phyloP scores from a whole-genome alignment of 1,140 invertebrate species.

The Caenorhabditis brenneri region DNA sequence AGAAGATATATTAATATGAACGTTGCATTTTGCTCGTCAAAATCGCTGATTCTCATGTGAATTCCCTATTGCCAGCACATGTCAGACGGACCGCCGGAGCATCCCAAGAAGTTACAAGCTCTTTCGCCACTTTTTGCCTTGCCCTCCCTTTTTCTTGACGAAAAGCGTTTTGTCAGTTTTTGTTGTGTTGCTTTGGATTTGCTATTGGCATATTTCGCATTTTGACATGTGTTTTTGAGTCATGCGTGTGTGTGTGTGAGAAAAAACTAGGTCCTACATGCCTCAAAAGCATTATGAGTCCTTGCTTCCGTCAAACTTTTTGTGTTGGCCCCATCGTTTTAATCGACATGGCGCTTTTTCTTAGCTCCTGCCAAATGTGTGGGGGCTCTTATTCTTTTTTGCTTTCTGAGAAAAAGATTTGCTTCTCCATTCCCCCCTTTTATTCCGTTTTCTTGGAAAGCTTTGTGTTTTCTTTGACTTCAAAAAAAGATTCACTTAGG shows the following conservation, averaged over 20 bases:
- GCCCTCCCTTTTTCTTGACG: slow-evolving; percentile 16
- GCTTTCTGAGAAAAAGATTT: background rate
- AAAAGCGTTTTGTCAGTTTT: slow-evolving; percentile 37
- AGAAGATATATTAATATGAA: background rate
- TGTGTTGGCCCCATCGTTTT: background rate
- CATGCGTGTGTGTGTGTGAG: background rate
- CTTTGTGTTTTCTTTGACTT: slow-evolving; percentile 9
- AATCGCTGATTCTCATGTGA: slow-evolving; percentile 15
- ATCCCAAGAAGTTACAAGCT: background rate
- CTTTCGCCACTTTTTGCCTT: slow-evolving; percentile 7
- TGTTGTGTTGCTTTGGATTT: slow-evolving; percentile 9
- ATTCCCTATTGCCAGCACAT: background rate
- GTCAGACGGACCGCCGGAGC: background rate
- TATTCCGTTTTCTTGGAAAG: background rate
- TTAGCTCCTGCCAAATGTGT: slow-evolving; percentile 16
- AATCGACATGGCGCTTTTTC: slow-evolving; percentile 26
- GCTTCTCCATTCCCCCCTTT: background rate
- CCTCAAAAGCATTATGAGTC: background rate
- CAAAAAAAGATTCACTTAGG: background rate
- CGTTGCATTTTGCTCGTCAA: slow-evolving; percentile 23
- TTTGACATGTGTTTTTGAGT: slow-evolving; percentile 33
- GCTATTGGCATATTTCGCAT: slow-evolving; percentile 22
- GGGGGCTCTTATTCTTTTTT: background rate
- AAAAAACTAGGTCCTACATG: background rate
- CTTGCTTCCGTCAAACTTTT: background rate